phyloP scores from a whole-genome alignment of 2,888 invertebrate genomes.

The Lagria hirta region DNA sequence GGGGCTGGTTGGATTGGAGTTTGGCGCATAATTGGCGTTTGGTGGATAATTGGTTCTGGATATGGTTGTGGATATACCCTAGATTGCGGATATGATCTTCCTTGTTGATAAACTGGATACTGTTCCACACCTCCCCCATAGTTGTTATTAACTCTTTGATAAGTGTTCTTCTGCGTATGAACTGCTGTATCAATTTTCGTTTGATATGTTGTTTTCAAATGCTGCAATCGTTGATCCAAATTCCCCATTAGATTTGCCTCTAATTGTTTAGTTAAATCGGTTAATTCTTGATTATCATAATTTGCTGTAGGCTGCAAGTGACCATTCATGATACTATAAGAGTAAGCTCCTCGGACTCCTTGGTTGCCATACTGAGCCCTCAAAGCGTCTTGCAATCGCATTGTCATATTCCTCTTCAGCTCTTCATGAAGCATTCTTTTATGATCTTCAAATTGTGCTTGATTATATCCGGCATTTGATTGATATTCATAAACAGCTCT shows the following conservation, averaged over 20 bases:
- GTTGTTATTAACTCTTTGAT: constrained; percentile 9
- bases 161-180: constrained; percentile 13
- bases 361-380: constrained; percentile 40
- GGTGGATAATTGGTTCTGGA: constrained; percentile 2
- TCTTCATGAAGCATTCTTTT: constrained; percentile 41
- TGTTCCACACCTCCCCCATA: constrained; percentile 15
- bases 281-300: constrained; percentile 46
- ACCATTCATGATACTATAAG: constrained; percentile 41
- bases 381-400: constrained; percentile 45
- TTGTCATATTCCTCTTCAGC: constrained; percentile 46
- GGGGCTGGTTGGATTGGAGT: constrained; percentile 39
- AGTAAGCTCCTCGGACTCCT: constrained; percentile 38
- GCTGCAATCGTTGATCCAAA: constrained; percentile 35
- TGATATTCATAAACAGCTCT: constrained; percentile 33
- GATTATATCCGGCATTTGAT: constrained; percentile 19
- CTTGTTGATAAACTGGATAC: constrained; percentile 7
- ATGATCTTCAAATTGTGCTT: constrained; percentile 18
- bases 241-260: constrained; percentile 42
- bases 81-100: constrained; percentile 5
- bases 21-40: constrained; percentile 24
- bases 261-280: constrained; percentile 42
- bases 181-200: constrained; percentile 7
- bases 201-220: constrained; percentile 27
- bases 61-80: constrained; percentile 6
- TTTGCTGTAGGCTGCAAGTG: constrained; percentile 40